Base-by-base conservation (phyloP, 2,113 vertebrate genomes). In the Mirounga angustirostris region DNA sequence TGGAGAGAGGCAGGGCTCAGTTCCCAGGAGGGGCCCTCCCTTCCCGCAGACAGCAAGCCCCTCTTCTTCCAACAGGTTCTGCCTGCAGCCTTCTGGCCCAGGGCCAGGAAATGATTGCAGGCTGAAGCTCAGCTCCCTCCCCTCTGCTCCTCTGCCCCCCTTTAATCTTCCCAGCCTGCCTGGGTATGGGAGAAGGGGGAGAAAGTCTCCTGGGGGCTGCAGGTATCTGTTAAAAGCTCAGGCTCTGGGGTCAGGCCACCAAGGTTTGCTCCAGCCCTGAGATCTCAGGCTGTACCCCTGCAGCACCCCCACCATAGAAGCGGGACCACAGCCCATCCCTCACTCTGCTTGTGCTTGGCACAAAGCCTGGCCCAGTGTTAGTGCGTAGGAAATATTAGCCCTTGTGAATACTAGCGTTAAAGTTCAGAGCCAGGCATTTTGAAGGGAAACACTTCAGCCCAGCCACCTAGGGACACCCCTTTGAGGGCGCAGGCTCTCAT, bases 41-140 rank as follows among this genome's bases (percentile, higher is more conserved):
- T 28, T 33, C 14, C 2, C 1, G 2, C 21, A 40, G 67, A 73
- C 50, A 26, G 18, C 33, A 56, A 80, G 14, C 54, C 26, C 63
- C 50, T 14, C 40, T 36, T 54, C 54, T 61, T 73, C 30, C 58
- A 65, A 5, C 56, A 90, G 92, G 83, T 86, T 73, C 92, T 15
- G 4, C 43, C 83, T 81, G 79, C 89, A 52, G 56, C 63, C 28
- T 76, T 59, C 78, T 97, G 96, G 95, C 87, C 78, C 67, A 5
- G 78, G 73, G 92, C 94, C 97, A 79, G 82, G 92, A 71, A n/a
- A 4, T 10, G 73, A 92, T 58, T 74, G 21, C 86, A 24, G 50
- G 58, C 28, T 0, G 36, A 3, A 0, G 30, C 73, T 59, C 43
- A 19, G 1, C 63, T 79, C 33, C 9, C n/a, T n/a, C 59, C 30